These are phyloP conservation scores for Alcedo quadribrachys DNA, from an alignment of 2,797 vertebrate species.

Conservation along the genomic window DNA sequence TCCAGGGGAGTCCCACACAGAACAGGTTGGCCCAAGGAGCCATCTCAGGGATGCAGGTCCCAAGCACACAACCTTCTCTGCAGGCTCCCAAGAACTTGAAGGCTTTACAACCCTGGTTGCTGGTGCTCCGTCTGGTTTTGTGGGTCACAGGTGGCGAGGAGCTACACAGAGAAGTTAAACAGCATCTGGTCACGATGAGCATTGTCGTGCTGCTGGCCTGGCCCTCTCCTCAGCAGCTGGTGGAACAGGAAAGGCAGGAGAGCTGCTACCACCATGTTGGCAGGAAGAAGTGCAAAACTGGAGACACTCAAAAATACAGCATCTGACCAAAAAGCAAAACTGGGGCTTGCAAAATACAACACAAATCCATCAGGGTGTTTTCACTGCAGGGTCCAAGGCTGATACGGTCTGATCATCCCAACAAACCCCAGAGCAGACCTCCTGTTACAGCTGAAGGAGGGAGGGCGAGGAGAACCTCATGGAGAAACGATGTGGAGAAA, in stretches of 20 bases:
- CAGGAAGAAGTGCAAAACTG: constrained; percentile 8
- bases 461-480: not conserved
- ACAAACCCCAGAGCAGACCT: not conserved
- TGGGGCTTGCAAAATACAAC: not conserved
- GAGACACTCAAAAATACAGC: not conserved
- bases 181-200: not conserved
- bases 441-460: not conserved
- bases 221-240: not conserved
- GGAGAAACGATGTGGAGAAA: not conserved
- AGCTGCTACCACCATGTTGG: not conserved
- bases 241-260: not conserved
- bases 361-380: not conserved
- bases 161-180: not conserved
- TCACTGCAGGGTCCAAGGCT: not conserved
- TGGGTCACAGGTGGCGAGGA: not conserved
- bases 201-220: not conserved
- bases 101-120: not conserved
- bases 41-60: not conserved
- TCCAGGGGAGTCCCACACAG: not conserved
- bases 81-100: not conserved
- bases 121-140: not conserved
- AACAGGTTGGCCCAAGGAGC: not conserved
- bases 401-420: not conserved
- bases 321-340: not conserved
- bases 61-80: not conserved